Percentiles rank a stretch among this genome's conserved stretches.
These are phyloP conservation scores for Cynopterus sphinx DNA, from an alignment of 2,797 vertebrate genomes.

Conservation along the genomic window DNA sequence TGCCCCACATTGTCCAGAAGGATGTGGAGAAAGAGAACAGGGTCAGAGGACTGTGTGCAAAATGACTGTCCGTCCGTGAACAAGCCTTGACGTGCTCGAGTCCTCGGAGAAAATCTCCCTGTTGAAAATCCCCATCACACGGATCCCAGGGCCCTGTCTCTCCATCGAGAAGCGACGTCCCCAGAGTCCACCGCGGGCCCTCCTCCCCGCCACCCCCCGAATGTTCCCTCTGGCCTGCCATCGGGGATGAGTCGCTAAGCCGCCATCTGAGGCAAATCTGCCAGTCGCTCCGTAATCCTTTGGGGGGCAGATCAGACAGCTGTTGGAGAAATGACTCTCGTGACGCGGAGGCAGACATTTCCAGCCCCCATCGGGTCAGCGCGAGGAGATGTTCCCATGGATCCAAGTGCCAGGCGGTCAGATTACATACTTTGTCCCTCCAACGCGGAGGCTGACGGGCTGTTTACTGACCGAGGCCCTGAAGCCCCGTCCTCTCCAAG, in stretches of 20 bases:
- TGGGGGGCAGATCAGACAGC: conserved; percentile 71
- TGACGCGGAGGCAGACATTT: not conserved
- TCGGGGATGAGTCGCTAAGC: conserved; percentile 49
- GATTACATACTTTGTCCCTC: not conserved
- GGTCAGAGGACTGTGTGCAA: conserved; percentile 43
- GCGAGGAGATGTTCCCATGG: conserved; percentile 35
- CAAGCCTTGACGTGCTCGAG: not conserved
- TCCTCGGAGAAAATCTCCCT: not conserved
- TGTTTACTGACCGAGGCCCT: not conserved
- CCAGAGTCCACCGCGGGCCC: not conserved
- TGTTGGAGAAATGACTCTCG: conserved; percentile 65
- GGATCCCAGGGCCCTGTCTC: not conserved
- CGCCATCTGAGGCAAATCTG: conserved; percentile 65
- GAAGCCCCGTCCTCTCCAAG: not conserved
- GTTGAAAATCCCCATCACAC: not conserved
- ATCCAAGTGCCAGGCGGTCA: conserved; percentile 51
- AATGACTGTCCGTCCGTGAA: not conserved
- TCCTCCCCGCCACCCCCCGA: not conserved
- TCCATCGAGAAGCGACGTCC: not conserved
- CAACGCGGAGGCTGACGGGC: not conserved
- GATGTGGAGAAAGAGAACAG: not conserved
- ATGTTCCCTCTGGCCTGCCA: not conserved
- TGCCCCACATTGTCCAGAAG: conserved; percentile 36
- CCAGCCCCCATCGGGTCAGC: conserved; percentile 65
- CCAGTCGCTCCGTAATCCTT: conserved; percentile 71